These are phyloP conservation scores for Mobula hypostoma DNA, from an alignment of 2,113 vertebrate species.

Conservation along the genomic window DNA sequence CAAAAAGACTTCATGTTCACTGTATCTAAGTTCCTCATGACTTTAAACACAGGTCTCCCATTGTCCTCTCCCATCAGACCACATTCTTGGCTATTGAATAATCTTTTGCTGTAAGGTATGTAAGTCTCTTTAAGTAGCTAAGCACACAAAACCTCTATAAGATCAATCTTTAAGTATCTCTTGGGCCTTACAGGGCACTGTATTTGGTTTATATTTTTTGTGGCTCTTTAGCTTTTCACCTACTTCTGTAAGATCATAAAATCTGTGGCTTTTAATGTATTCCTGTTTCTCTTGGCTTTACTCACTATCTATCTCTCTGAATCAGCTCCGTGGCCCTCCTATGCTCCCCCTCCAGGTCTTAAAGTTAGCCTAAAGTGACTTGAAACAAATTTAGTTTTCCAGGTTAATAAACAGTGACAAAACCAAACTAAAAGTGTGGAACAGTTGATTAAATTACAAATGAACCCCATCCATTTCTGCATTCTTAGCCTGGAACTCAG, in stretches of 20 bases:
- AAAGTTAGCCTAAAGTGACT: neutral
- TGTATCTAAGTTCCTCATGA: too few relatives aligned
- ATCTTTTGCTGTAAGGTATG: neutral
- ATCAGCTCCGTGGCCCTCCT: neutral
- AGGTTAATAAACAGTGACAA: neutral
- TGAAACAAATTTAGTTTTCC: neutral
- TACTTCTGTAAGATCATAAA: neutral
- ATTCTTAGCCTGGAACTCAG: neutral
- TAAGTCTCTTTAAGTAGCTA: neutral
- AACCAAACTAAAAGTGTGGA: neutral
- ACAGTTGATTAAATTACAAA: too few relatives aligned
- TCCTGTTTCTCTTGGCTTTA: neutral
- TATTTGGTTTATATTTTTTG: neutral
- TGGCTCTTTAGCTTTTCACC: neutral
- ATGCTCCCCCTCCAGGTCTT: too few relatives aligned
- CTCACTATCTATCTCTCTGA: neutral
- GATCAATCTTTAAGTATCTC: neutral
- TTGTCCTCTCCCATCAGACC: neutral
- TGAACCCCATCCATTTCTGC: neutral
- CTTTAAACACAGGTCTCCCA: neutral
- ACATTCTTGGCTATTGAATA: neutral
- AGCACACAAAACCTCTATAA: neutral
- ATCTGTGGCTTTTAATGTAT: neutral
- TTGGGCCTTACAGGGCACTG: neutral
- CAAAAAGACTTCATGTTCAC: too few relatives aligned